Conservation (phyloP, 35 echinoderm and acorn worm species). For the Ophiothrix spiculata region DNA sequence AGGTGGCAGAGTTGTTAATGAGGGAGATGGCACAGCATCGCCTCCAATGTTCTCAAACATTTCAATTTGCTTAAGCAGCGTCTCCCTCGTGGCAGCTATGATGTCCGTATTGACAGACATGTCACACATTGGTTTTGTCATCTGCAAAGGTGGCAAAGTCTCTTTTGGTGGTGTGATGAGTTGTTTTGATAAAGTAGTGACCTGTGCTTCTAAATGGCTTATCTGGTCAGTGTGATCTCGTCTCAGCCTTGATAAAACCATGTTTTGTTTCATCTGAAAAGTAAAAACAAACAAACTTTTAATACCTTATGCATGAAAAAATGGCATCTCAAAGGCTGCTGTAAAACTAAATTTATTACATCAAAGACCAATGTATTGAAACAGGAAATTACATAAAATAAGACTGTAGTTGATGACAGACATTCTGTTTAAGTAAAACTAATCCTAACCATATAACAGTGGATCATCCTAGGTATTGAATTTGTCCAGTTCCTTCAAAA, state of each 20-base stretch:
- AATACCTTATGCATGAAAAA: no score
- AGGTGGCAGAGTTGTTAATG: background rate
- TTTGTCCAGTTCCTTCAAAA: no score
- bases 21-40: background rate
- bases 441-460: no score
- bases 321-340: no score
- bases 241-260: conserved; percentile 58
- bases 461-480: no score
- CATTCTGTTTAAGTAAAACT: no score
- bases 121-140: conserved; percentile 40
- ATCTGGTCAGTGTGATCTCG: conserved; percentile 72
- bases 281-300: conserved; percentile 15
- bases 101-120: conserved; percentile 73
- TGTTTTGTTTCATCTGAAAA: conserved; percentile 67
- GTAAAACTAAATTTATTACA: no score
- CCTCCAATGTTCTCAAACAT: conserved; percentile 63
- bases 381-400: no score
- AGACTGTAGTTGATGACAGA: no score
- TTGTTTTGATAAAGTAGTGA: conserved; percentile 30
- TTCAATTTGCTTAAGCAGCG: conserved; percentile 76
- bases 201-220: conserved; percentile 47
- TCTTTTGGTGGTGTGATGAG: background rate
- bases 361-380: no score
- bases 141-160: background rate
- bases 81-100: conserved; percentile 70